A percentile compares a stretch with the other conserved stretches of the same genome.
Evolutionary conservation across 2,113 vertebrate species (phyloP).

Genomic region (Indri indri): DNA sequence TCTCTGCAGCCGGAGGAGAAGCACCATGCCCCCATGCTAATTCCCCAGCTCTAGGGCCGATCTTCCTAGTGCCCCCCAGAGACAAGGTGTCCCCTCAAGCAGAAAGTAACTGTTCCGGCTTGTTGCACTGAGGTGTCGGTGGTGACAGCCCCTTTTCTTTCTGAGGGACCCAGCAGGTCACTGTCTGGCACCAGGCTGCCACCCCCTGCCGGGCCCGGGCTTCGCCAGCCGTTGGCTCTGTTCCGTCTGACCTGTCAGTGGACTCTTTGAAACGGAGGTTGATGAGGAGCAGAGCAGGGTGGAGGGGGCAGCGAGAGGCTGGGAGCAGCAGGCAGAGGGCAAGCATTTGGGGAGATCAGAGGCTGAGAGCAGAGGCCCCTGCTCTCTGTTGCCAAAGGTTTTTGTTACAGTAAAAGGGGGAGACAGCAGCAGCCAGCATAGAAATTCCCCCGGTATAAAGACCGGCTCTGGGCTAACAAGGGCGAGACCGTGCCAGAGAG

Average conservation of each 20-base stretch:
- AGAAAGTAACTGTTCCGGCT: slow-evolving; percentile 25
- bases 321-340: background rate
- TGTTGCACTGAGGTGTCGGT: background rate
- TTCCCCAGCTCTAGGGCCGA: background rate
- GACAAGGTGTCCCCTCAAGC: slow-evolving; percentile 10
- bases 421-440: slow-evolving; percentile 34
- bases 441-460: background rate
- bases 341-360: background rate
- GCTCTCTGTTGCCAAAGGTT: slow-evolving; percentile 41
- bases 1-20: background rate
- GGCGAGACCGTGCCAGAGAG: background rate
- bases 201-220: slow-evolving; percentile 42
- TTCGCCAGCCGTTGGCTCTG: background rate
- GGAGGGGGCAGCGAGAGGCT: background rate
- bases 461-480: background rate
- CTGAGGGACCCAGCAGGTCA: slow-evolving; percentile 48
- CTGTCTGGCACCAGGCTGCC: slow-evolving; percentile 60
- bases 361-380: slow-evolving; percentile 33
- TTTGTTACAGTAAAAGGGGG: slow-evolving; percentile 14
- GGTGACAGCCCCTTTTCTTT: slow-evolving; percentile 57
- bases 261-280: slow-evolving; percentile 21
- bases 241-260: slow-evolving; percentile 67
- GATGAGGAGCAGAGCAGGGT: background rate
- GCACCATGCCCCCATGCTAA: background rate
- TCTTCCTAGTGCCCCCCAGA: background rate